A percentile compares a stretch with the other conserved stretches of the same genome.
Conservation (phyloP, 2,797 vertebrate species). For the Echiichthys vipera region DNA sequence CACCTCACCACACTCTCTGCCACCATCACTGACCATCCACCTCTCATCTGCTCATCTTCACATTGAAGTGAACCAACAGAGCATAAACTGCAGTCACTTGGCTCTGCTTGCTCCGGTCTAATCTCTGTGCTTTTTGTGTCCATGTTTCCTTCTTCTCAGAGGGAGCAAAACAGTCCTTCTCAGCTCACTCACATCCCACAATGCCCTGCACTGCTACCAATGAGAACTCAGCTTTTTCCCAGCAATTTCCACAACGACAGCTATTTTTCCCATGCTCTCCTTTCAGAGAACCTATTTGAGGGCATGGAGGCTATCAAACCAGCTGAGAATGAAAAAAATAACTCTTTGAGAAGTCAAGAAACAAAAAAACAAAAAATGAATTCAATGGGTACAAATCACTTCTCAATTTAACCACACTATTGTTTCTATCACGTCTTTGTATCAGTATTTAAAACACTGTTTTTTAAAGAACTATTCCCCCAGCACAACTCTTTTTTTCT, state of each 20-base stretch:
- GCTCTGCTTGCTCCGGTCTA: conserved; percentile 54
- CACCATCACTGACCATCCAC: conserved; percentile 44
- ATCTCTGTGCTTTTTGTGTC: conserved; percentile 50
- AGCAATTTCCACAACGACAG: conserved; percentile 69
- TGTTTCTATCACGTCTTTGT: conserved; percentile 46
- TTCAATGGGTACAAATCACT: conserved; percentile 45
- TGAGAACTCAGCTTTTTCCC: conserved; percentile 75
- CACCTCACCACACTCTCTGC: conserved; percentile 28
- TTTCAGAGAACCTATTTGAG: conserved; percentile 74
- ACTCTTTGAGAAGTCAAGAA: conserved; percentile 45
- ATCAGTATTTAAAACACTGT: conserved; percentile 18
- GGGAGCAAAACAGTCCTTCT: conserved; percentile 58
- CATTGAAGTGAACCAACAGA: conserved; percentile 54
- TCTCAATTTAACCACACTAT: conserved; percentile 48
- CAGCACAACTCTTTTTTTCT: conserved; percentile 17
- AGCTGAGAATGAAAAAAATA: conserved; percentile 59
- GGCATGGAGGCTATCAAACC: conserved; percentile 67
- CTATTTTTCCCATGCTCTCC: conserved; percentile 79
- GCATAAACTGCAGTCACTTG: conserved; percentile 38
- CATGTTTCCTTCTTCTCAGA: conserved; percentile 60
- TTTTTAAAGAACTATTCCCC: conserved; percentile 40
- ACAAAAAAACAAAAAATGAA: conserved; percentile 26
- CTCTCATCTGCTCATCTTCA: conserved; percentile 62
- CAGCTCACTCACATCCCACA: conserved; percentile 67
- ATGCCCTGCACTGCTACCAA: conserved; percentile 64